These are phyloP conservation scores for Carposina sasakii DNA, from an alignment of 1,140 invertebrate genomes.

Conservation along the genomic window DNA sequence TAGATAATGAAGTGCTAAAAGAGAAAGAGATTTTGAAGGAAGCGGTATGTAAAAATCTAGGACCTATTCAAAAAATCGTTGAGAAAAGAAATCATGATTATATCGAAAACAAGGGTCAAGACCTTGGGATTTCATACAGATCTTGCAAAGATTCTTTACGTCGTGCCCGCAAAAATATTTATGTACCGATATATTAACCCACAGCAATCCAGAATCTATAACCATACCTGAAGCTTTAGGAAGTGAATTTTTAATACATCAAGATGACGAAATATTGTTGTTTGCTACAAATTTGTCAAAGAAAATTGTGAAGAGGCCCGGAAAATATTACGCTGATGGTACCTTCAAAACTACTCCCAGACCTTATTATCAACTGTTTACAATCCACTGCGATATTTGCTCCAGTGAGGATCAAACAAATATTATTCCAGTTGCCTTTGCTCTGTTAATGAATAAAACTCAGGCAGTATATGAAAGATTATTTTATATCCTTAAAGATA, in stretches of 20 bases:
- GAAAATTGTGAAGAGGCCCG: slow-evolving; percentile 9
- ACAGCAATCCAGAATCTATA: background rate
- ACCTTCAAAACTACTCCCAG: slow-evolving; percentile 16
- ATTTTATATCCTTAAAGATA: slow-evolving; percentile 13
- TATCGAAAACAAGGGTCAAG: too few relatives aligned
- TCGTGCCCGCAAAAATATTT: slow-evolving; percentile 14
- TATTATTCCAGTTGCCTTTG: slow-evolving; percentile 19
- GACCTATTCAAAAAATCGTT: slow-evolving; percentile 13
- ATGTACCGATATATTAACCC: slow-evolving; percentile 7
- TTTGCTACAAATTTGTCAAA: slow-evolving; percentile 13
- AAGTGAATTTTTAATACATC: slow-evolving; percentile 12
- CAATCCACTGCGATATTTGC: slow-evolving; percentile 14
- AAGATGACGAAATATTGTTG: slow-evolving; percentile 24
- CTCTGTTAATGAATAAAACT: slow-evolving; percentile 18
- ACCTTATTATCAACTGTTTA: slow-evolving; percentile 24
- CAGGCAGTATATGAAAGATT: slow-evolving; percentile 15
- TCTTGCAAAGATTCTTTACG: slow-evolving; percentile 13
- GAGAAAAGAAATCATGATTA: slow-evolving; percentile 6
- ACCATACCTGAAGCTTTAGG: slow-evolving; percentile 17
- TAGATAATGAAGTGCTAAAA: background rate
- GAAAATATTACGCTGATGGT: slow-evolving; percentile 16
- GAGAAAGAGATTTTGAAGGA: slow-evolving; percentile 4
- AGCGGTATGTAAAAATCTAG: slow-evolving; percentile 11
- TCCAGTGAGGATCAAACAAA: slow-evolving; percentile 10
- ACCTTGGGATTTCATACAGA: slow-evolving; percentile 5